Percentiles rank a stretch among this genome's conserved stretches.
phyloP scores from a whole-genome alignment of 2,888 invertebrate species.

The Synanthedon tipuliformis region DNA sequence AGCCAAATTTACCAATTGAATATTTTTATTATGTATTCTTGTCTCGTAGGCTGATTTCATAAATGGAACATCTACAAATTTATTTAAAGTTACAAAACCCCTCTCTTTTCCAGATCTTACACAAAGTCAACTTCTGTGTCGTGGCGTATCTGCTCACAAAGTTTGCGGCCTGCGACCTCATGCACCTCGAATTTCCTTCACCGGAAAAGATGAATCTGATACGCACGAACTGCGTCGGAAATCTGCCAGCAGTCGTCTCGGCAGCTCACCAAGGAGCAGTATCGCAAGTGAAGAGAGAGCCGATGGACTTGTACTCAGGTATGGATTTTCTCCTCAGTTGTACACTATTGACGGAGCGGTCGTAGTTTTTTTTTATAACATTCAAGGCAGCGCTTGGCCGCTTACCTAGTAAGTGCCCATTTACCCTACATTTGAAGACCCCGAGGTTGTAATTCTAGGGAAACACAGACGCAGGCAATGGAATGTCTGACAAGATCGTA shows the following conservation, averaged over 20 bases:
- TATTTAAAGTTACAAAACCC: not conserved
- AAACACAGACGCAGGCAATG: too few relatives aligned
- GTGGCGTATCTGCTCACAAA: conserved; percentile 52
- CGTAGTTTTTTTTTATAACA: too few relatives aligned
- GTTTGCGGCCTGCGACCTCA: conserved; percentile 54
- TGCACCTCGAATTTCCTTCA: conserved; percentile 58
- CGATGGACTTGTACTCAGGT: conserved; percentile 75
- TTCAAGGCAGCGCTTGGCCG: too few relatives aligned
- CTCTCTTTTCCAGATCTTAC: conserved; percentile 39
- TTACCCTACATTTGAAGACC: too few relatives aligned
- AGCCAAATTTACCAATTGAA: too few relatives aligned
- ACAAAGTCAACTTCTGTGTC: conserved; percentile 56
- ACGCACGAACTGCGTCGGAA: conserved; percentile 47
- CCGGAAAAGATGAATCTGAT: conserved; percentile 48
- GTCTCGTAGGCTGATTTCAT: too few relatives aligned
- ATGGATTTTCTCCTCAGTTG: conserved; percentile 3
- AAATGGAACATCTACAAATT: conserved; percentile 8
- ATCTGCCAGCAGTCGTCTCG: conserved; percentile 57
- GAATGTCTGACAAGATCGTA: too few relatives aligned
- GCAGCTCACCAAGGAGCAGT: conserved; percentile 57
- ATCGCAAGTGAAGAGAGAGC: conserved; percentile 55
- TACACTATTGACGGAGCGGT: too few relatives aligned
- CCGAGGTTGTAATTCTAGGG: too few relatives aligned
- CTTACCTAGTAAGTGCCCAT: too few relatives aligned
- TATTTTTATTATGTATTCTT: too few relatives aligned